Evolutionary conservation across 1,140 invertebrate genomes (phyloP), one percentile per base, ranked within the genome.

Genomic region (Aphelinus atriplicis): DNA sequence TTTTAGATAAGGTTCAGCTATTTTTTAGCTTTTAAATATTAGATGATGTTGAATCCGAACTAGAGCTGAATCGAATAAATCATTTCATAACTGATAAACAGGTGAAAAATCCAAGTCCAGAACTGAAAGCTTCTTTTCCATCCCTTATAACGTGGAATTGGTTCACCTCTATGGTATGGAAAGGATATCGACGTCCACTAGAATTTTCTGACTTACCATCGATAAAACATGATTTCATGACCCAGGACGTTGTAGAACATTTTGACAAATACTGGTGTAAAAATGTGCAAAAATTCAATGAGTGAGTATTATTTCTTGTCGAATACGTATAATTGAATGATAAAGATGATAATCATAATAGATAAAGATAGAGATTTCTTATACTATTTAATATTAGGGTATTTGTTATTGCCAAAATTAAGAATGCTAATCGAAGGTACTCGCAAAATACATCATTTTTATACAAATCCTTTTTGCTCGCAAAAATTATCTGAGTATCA

Each of bases 121-220:
- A 98, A 85, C 88, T 90, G 65, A 86, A 88, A 64, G 90, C 95
- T 55, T 96, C 96, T 42, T 98, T 97, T 85, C 90, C 96, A 10
- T 97, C 95, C 26, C 91, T 92, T 70, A 86, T 99, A 3, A 90
- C 95, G 0, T 99, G 97, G 84, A 91, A 93, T 66, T 99, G 98
- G 98, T 98, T 98, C 85, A 94, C 96, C 85, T 75, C 86, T 1
- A 87, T 98, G 78, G 93, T 95, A 0, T 92, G 94, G 87, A 92
- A 91, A 74, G 97, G 97, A 1, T 98, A 94, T 86, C 92, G 91
- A 77, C 92, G 93, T 73, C 94, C 95, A 7, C 87, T 99, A 48
- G 94, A 93, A 78, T 90, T 91, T 60, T 88, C 90, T 53, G 26
- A 26, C 26, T 26, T 26, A 26, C 26, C 26, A 26, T 26, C 26